Conservation (phyloP, 1,140 invertebrate species). For the Holotrichia oblita region DNA sequence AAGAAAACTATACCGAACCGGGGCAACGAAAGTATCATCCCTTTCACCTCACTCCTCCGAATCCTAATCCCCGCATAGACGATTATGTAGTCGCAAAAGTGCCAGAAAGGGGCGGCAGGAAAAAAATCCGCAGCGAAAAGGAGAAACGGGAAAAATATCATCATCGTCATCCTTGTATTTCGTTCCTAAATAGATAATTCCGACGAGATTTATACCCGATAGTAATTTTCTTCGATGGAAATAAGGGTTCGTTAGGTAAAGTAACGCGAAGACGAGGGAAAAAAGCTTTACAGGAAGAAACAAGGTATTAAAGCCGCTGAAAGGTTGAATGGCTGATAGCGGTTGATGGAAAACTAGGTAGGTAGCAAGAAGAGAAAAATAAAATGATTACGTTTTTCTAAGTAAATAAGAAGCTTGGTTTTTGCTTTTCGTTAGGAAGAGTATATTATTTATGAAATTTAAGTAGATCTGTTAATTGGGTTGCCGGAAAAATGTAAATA, state of each 20-base stretch:
- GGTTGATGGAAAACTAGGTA: not conserved
- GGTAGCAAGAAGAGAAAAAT: not conserved
- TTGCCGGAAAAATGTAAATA: too few species aligned
- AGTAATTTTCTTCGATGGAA: slow-evolving; percentile 20
- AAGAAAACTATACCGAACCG: slow-evolving; percentile 2
- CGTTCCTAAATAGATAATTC: slow-evolving; percentile 17
- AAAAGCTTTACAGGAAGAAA: slow-evolving; percentile 12
- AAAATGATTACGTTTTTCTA: not conserved
- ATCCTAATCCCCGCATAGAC: slow-evolving; percentile 2
- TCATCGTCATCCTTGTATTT: slow-evolving; percentile 20
- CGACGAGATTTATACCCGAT: slow-evolving; percentile 19
- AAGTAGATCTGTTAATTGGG: too few species aligned
- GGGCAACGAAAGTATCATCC: not conserved
- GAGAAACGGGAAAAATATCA: slow-evolving; percentile 10
- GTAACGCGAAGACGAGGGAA: slow-evolving; percentile 2
- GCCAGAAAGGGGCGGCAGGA: not conserved
- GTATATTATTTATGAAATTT: too few species aligned
- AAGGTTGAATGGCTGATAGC: not conserved
- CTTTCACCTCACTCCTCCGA: not conserved
- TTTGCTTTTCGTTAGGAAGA: too few species aligned
- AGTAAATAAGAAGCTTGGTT: not conserved
- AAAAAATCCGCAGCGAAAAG: not conserved
- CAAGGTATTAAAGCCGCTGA: not conserved
- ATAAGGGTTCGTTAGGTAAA: slow-evolving; percentile 7
- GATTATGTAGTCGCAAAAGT: slow-evolving; percentile 7